phyloP scores from a whole-genome alignment of 2,113 vertebrate species.

The Cottus gobio region DNA sequence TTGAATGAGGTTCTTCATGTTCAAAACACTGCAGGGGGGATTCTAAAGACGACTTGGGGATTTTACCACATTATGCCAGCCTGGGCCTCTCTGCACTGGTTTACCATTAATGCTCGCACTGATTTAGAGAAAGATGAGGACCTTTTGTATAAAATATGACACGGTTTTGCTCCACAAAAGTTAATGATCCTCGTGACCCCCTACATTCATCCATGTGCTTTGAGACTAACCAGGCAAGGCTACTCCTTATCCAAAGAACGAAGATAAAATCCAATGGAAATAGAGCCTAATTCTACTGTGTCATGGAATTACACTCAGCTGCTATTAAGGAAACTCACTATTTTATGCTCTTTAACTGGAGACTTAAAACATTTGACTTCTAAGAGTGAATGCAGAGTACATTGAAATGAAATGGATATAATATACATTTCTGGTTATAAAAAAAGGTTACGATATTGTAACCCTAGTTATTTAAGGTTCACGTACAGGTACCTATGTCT shows the following conservation, averaged over 20 bases:
- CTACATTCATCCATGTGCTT: not conserved
- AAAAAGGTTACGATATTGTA: not conserved
- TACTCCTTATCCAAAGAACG: not conserved
- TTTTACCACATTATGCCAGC: conserved; percentile 21
- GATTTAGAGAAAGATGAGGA: conserved; percentile 10
- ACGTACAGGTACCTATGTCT: not conserved
- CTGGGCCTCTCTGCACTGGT: not conserved
- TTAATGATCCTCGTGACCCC: conserved; percentile 13
- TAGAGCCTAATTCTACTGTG: not conserved
- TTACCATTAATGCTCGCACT: not conserved
- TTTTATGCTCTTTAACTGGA: not conserved
- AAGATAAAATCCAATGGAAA: not conserved
- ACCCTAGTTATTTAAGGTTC: not conserved
- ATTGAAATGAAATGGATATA: not conserved
- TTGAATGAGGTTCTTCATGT: conserved; percentile 15
- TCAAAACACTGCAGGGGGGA: conserved; percentile 33
- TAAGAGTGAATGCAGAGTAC: too few relatives aligned
- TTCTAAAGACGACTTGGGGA: conserved; percentile 27
- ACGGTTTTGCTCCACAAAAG: not conserved
- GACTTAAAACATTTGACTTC: not conserved
- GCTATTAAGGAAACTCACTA: not conserved
- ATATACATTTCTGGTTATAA: not conserved
- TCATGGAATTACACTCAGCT: not conserved
- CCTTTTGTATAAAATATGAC: conserved; percentile 13
- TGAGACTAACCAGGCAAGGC: conserved; percentile 8